Evolutionary conservation across 1,140 invertebrate genomes (phyloP), one percentile per base, ranked within the genome.

Genomic region (Drosophila obscura): DNA sequence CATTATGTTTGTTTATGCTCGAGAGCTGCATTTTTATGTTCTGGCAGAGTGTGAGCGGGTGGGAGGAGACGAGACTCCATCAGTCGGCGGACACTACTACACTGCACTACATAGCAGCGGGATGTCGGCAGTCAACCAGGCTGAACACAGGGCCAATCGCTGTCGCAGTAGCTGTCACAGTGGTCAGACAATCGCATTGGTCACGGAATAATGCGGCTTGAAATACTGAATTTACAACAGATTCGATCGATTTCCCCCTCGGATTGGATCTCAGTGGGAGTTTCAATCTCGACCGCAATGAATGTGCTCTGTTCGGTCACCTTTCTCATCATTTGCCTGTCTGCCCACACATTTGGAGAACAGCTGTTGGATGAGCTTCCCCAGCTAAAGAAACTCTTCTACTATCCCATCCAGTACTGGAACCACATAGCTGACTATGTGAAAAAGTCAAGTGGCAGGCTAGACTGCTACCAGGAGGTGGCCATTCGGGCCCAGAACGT

Each of bases 21-120:
- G 56, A 72, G 66, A 87, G 82, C 83, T 87, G 82, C 82, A 87
- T 88, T 87, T 87, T 88, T 87, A 88, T 87, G 82, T 79, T 56
- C 80, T 72, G 59, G 44, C 31, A 66, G 58, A 62, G 56, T 28
- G 22, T 48, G 53, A 69, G 66, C 44, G 59, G 39, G 45, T 41
- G 31, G 16, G 56, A 39, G 57, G 41, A 28, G 22, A n/a, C 19
- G 28, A 26, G 19, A 67, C 77, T 77, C 77, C 82, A 87, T 81
- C 73, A 74, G 73, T 45, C 44, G 45, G 57, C 62, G 43, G 11
- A n/a, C 61, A 9, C 2, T 2, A 51, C 31, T 58, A 72, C 52
- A 77, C 62, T 82, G 64, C 63, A 63, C 79, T 50, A 64, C 61
- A 82, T 9, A 75, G 43, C 74, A 65, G 74, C 74, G 66, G 28